Percentiles rank a stretch among this genome's conserved stretches.
Conservation (phyloP, 2,888 invertebrate species). For the Drosophila prolongata region DNA sequence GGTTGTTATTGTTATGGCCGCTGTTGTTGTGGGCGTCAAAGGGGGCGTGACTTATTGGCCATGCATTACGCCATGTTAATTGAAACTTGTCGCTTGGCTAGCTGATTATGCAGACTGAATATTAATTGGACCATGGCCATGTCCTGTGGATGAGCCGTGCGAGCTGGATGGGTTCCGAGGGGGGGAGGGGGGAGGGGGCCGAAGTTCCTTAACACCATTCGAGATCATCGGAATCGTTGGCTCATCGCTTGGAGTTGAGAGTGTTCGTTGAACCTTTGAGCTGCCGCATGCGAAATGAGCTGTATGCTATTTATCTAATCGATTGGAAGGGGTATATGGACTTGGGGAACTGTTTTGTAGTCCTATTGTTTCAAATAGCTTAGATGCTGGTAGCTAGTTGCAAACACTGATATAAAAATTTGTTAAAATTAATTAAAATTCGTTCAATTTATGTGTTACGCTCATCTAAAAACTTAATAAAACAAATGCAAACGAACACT, state of each 20-base stretch:
- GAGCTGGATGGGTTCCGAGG: neutral
- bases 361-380: no score
- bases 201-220: neutral
- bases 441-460: no score
- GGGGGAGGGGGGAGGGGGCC: no score
- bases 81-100: slow-evolving; percentile 16
- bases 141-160: neutral
- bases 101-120: slow-evolving; percentile 11
- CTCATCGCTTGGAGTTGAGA: neutral
- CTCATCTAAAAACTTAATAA: no score
- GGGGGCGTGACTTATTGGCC: slow-evolving; percentile 29
- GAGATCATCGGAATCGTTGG: slow-evolving; percentile 1
- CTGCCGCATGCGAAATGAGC: neutral
- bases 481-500: no score
- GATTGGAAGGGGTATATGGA: neutral
- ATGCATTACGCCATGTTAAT: slow-evolving; percentile 23
- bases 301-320: neutral
- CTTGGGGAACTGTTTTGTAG: neutral
- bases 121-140: slow-evolving; percentile 7
- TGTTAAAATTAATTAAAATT: no score
- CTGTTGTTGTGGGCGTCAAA: neutral
- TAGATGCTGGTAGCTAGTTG: no score
- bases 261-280: slow-evolving; percentile 22
- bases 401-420: no score
- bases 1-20: slow-evolving; percentile 5